Evolutionary conservation across 1,140 invertebrate species (phyloP).

Genomic region (Temnothorax curvispinosus): DNA sequence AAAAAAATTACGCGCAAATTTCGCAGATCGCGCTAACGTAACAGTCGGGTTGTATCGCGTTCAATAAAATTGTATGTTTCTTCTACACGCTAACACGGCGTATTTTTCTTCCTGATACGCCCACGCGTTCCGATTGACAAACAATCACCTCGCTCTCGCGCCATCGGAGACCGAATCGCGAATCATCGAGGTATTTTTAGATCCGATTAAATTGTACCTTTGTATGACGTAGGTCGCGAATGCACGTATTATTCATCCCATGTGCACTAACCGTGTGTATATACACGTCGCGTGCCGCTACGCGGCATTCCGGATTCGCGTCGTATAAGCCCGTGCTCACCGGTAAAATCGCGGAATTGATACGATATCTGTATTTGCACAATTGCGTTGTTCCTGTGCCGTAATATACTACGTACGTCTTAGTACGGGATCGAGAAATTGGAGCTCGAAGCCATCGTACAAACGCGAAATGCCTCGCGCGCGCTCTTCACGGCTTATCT

Average conservation of each 20-base stretch:
- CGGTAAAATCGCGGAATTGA: constrained; percentile 7
- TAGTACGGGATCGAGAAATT: neutral
- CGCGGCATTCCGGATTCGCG: neutral
- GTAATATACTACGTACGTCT: neutral
- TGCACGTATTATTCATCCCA: constrained; percentile 18
- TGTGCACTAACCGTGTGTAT: neutral
- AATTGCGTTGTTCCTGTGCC: neutral
- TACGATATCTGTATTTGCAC: constrained; percentile 37
- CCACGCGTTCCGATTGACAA: constrained; percentile 2
- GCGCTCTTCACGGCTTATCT: no score
- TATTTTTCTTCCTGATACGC: neutral
- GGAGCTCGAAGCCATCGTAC: neutral
- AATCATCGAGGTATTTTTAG: constrained; percentile 42
- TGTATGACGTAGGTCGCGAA: neutral
- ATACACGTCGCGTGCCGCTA: neutral
- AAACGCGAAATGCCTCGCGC: neutral
- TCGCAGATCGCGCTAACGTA: no score
- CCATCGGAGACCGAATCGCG: neutral
- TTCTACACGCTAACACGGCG: no score
- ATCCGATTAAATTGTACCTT: constrained; percentile 5
- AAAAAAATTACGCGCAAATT: neutral
- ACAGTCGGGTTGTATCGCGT: neutral
- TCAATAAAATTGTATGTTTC: neutral
- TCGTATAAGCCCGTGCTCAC: neutral
- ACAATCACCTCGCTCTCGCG: neutral